These are phyloP conservation scores for Liparis tanakae DNA, from an alignment of 2,797 vertebrate genomes.

Conservation along the genomic window DNA sequence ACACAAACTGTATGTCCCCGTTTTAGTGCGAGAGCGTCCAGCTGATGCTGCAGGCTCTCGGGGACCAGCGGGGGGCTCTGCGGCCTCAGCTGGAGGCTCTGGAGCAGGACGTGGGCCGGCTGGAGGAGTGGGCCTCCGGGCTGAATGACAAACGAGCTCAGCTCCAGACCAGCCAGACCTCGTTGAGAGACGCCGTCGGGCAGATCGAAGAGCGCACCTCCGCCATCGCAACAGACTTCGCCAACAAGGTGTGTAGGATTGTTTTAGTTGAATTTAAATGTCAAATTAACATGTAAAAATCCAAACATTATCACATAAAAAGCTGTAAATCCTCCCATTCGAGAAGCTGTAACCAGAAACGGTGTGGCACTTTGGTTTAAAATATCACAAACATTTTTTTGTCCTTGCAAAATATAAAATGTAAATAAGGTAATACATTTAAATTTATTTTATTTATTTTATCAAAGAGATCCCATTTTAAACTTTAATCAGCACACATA, in stretches of 20 bases:
- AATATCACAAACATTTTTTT: not conserved
- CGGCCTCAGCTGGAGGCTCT: slow-evolving; percentile 80
- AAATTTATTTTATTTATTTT: not conserved
- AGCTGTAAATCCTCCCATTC: not conserved
- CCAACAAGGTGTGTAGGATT: slow-evolving; percentile 70
- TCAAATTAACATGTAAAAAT: not conserved
- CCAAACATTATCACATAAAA: not conserved
- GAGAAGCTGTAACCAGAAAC: not conserved
- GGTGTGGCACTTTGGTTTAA: not conserved
- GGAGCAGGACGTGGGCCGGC: slow-evolving; percentile 80
- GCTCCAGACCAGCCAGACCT: slow-evolving; percentile 82
- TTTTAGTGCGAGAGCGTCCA: slow-evolving; percentile 87
- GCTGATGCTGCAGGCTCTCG: slow-evolving; percentile 79
- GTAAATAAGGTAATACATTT: not conserved
- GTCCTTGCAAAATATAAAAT: not conserved
- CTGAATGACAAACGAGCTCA: slow-evolving; percentile 79
- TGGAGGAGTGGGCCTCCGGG: slow-evolving; percentile 83
- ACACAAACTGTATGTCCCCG: slow-evolving; percentile 35
- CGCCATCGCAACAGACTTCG: slow-evolving; percentile 82
- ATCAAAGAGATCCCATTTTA: not conserved
- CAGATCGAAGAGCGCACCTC: slow-evolving; percentile 82
- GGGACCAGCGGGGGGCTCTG: slow-evolving; percentile 69
- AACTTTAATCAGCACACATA: not conserved
- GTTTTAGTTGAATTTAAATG: not conserved
- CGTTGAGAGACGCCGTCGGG: slow-evolving; percentile 81